Conservation (phyloP, 2,888 invertebrate species). For the Ennomos fuscantarius region DNA sequence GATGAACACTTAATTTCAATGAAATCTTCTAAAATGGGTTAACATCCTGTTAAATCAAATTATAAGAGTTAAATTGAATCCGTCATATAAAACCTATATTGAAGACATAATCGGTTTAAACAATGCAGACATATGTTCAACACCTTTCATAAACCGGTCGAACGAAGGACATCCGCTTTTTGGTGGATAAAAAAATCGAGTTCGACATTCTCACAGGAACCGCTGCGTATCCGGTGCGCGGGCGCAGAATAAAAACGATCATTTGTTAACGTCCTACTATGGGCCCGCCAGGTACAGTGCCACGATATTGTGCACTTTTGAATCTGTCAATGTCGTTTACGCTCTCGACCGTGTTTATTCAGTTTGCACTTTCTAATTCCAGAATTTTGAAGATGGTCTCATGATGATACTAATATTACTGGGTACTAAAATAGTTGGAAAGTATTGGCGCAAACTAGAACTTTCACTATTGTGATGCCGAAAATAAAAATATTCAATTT, state of each 20-base stretch:
- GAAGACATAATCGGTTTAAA: constrained; percentile 63
- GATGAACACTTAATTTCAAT: no score
- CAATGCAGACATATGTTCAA: constrained; percentile 81
- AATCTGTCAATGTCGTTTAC: constrained; percentile 52
- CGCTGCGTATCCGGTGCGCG: constrained; percentile 80
- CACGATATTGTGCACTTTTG: constrained; percentile 49
- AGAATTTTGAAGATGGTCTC: constrained; percentile 12
- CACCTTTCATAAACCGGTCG: constrained; percentile 84
- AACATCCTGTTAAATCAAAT: not conserved
- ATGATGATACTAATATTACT: not conserved
- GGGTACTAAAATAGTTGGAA: no score
- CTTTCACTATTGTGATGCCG: no score
- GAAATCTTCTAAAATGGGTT: no score
- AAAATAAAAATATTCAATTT: no score
- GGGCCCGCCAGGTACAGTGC: constrained; percentile 62
- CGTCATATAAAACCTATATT: constrained; percentile 44
- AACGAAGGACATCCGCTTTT: constrained; percentile 84
- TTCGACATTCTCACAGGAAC: constrained; percentile 84
- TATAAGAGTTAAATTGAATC: constrained; percentile 14
- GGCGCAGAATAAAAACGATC: constrained; percentile 79
- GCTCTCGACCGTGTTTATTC: constrained; percentile 28
- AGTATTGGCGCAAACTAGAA: no score
- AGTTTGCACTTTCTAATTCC: constrained; percentile 32
- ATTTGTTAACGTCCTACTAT: constrained; percentile 75
- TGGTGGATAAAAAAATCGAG: constrained; percentile 77